Evolutionary conservation across 2,888 invertebrate genomes (phyloP), one percentile per base, ranked within the genome.

Genomic region (Choreutis nemorana): DNA sequence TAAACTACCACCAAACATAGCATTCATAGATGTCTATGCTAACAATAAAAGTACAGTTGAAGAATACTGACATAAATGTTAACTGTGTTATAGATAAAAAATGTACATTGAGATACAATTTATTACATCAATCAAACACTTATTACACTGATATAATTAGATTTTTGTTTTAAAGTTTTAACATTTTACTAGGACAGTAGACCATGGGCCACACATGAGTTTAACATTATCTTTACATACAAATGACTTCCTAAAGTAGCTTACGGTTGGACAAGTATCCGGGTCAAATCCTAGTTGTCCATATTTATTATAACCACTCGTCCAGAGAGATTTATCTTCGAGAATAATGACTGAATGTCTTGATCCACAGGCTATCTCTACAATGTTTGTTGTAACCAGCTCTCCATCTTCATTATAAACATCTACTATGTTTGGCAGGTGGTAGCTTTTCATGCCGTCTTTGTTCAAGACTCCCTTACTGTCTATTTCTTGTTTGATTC

Each of bases 261-360:
- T 45, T 2, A 59, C 30, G 20, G 40, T 48, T n/a, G 62, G 61
- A 33, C 44, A 39, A 10, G 42, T 48, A 14, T 60, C 42, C 15
- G 48, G 44, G 12, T 57, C 45, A 29, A 77, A 46, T 7, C 87
- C 89, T 25, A 94, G 58, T 51, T 94, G 94, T 1, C 90, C 89
- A 64, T 92, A 90, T 46, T 85, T 86, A 64, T 93, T 93, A 81
- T 86, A 89, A 8, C 94, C 95, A 52, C 85, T 81, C 1, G 88
- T 87, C 84, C 87, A 89, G 8, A 94, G 50, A 18, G 81, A 63
- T 9, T 85, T 83, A 47, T 87, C 83, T 38, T 84, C 87, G 79
- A 87, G 71, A 40, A 87, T 50, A 29, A 87, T 68, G 36, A 88
- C 78, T 1, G 93, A 89, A 61, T 94, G 93, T 33, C 87, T 81